Conservation (phyloP, 2,797 vertebrate genomes). For the Menidia menidia region DNA sequence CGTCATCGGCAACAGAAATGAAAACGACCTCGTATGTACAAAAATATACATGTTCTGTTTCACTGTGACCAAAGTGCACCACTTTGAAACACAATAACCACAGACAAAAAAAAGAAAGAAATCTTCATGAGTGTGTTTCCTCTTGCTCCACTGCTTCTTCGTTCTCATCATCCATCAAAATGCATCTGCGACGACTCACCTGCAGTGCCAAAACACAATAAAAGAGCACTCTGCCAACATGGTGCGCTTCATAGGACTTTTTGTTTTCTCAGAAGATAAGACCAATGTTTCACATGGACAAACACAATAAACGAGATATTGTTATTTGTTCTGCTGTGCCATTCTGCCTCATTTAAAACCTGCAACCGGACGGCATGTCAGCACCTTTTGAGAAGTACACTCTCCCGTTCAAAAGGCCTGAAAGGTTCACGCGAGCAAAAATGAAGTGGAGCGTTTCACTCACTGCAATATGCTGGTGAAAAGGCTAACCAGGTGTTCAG, state of each 20-base stretch:
- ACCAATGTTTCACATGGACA: constrained; percentile 51
- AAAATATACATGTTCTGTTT: constrained; percentile 77
- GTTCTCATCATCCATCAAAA: constrained; percentile 45
- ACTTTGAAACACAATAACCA: constrained; percentile 68
- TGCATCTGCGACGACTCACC: constrained; percentile 41
- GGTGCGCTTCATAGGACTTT: constrained; percentile 31
- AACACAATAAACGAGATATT: constrained; percentile 48
- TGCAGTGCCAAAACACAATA: constrained; percentile 25
- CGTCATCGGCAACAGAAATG: constrained; percentile 68
- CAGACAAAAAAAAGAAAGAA: constrained; percentile 64
- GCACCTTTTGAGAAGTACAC: constrained; percentile 28
- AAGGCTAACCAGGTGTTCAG: constrained; percentile 81
- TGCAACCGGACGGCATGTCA: constrained; percentile 17
- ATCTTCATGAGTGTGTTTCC: constrained; percentile 50
- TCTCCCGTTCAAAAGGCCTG: constrained; percentile 55
- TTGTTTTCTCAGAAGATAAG: constrained; percentile 44
- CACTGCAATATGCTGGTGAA: constrained; percentile 80
- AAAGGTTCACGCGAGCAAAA: constrained; percentile 64
- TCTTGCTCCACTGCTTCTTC: constrained; percentile 34
- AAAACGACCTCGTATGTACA: constrained; percentile 78
- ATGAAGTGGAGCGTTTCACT: constrained; percentile 64
- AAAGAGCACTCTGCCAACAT: constrained; percentile 38
- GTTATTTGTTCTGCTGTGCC: constrained; percentile 46
- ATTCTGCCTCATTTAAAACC: constrained; percentile 30
- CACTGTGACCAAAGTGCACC: constrained; percentile 73